Evolutionary conservation across 2,113 vertebrate species (phyloP), one percentile per base, ranked within the genome.

Genomic region (Prionailurus viverrinus): DNA sequence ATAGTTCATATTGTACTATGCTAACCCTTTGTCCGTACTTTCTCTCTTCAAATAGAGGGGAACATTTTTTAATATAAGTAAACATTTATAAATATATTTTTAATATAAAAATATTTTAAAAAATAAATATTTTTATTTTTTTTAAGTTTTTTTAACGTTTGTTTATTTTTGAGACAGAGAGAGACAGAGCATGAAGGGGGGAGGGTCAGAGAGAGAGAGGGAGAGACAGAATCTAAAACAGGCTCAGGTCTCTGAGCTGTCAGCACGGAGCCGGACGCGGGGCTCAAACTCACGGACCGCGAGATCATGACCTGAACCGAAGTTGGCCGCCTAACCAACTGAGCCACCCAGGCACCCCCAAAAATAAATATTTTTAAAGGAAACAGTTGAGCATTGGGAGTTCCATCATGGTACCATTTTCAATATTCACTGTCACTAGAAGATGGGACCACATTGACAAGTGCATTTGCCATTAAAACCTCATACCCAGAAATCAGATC

Each of bases 1-100:
- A 65, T 29, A 94, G 9, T 41, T 4, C 3, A 21, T 71, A 66
- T 45, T 65, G 16, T 73, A n/a, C 55, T 53, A 36, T 33, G 66
- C 33, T 87, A 58, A 51, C 45, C 36, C 71, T 66, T 58, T 51
- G 23, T 51, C 29, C 7, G 31, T 74, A 29, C 18, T 39, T 63
- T 65, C 36, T 53, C 10, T 65, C 55, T 91, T 74, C 33, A 73
- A 14, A 27, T 94, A 65, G 78, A 74, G 18, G 1, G 7, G 12
- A 51, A 66, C 3, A 48, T 66, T 61, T 33, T 95, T 96, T 89
- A 79, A 69, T 19, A 81, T 87, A 55, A 58, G 21, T 61, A 61
- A 23, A 61, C 23, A 23, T 61, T 61, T 61, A 61, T 61, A 61
- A 61, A 61, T 61, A 61, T 23, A 61, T 61, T 61, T 61, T 23